These are phyloP conservation scores for Sprattus sprattus DNA, from an alignment of 2,113 vertebrate species.

Conservation along the genomic window DNA sequence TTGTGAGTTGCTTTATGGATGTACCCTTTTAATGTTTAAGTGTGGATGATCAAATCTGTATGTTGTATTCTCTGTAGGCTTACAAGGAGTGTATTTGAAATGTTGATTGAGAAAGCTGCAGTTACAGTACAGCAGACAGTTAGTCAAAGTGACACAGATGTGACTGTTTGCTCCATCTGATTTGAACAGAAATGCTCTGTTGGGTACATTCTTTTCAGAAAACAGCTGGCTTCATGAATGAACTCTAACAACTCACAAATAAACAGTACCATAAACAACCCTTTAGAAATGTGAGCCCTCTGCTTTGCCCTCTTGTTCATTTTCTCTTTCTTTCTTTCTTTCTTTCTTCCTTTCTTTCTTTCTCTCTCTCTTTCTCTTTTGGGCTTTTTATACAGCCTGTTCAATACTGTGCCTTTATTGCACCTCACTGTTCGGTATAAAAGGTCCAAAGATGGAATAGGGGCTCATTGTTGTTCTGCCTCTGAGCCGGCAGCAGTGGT, in stretches of 20 bases:
- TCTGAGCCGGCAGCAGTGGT: too few species aligned
- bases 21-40: too few species aligned
- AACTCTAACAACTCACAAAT: conserved; percentile 42
- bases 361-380: not conserved
- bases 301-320: not conserved
- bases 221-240: conserved; percentile 49
- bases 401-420: too few species aligned
- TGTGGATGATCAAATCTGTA: not conserved
- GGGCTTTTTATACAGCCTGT: too few species aligned
- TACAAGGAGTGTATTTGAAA: not conserved
- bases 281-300: not conserved
- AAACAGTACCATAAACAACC: not conserved
- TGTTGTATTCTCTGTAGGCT: not conserved
- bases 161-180: not conserved
- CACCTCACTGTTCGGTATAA: too few species aligned
- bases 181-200: not conserved
- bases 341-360: not conserved
- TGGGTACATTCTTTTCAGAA: not conserved
- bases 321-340: not conserved
- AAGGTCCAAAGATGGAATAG: too few species aligned
- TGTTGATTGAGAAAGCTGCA: not conserved
- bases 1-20: too few species aligned
- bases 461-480: too few species aligned
- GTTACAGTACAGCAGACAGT: not conserved
- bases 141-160: not conserved